Evolutionary conservation across 2,888 invertebrate genomes (phyloP).

Genomic region (Hyposoter didymator): DNA sequence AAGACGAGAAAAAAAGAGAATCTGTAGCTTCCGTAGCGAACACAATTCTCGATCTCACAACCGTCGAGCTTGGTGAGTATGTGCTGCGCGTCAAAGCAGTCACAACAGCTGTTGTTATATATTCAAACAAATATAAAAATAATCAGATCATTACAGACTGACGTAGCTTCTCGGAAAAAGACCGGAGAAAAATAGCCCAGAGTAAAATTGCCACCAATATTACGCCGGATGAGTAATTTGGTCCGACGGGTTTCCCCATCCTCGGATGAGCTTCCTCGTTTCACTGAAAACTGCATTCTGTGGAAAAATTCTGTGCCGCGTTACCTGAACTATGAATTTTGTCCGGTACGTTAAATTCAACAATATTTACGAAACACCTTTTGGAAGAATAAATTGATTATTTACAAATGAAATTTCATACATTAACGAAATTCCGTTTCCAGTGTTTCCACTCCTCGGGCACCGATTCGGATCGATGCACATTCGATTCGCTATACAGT

Average conservation of each 20-base stretch:
- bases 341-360: too few relatives aligned
- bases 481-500: neutral
- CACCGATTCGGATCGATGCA: neutral
- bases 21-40: conserved; percentile 29
- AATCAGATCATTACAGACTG: conserved; percentile 5
- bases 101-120: conserved; percentile 50
- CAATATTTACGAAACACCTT: neutral
- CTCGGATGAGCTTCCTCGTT: conserved; percentile 14
- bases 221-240: conserved; percentile 20
- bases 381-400: neutral
- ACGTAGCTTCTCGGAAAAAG: conserved; percentile 49
- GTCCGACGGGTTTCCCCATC: too few relatives aligned
- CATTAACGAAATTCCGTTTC: neutral
- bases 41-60: conserved; percentile 41
- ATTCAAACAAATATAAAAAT: conserved; percentile 16
- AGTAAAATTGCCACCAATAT: conserved; percentile 32
- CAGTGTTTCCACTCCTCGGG: neutral
- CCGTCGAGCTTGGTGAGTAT: neutral
- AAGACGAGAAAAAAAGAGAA: conserved; percentile 36
- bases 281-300: neutral
- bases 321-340: too few relatives aligned
- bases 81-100: conserved; percentile 27
- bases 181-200: conserved; percentile 17
- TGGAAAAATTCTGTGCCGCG: too few relatives aligned
- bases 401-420: neutral